Percentiles rank a stretch among this genome's conserved stretches.
Evolutionary conservation across 2,888 invertebrate species (phyloP).

Genomic region (Eugnorisma glareosa): DNA sequence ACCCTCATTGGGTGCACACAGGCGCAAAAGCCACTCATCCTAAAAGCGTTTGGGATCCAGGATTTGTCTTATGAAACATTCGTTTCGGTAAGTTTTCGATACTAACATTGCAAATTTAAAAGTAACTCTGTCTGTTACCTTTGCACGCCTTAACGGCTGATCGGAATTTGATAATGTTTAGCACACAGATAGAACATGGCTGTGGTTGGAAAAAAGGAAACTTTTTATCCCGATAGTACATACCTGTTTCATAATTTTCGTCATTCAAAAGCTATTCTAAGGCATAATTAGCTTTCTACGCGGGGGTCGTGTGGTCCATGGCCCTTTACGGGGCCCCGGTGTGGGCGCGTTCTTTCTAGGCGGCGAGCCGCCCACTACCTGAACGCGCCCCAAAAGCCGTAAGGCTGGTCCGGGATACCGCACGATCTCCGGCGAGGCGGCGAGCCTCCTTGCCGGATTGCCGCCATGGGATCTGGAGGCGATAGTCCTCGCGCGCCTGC

Average conservation of each 20-base stretch:
- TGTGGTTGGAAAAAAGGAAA: neutral
- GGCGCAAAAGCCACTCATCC: slow-evolving; percentile 85
- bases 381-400: too few species aligned
- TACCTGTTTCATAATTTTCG: neutral
- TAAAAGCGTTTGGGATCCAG: slow-evolving; percentile 87
- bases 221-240: neutral
- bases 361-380: too few species aligned
- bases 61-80: slow-evolving; percentile 86
- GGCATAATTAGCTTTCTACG: too few species aligned
- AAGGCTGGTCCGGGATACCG: too few species aligned
- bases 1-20: slow-evolving; percentile 85
- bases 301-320: too few species aligned
- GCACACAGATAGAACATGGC: neutral
- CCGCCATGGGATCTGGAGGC: too few species aligned
- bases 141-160: neutral
- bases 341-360: too few species aligned
- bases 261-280: neutral
- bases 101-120: neutral
- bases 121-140: too few species aligned
- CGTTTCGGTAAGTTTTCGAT: slow-evolving; percentile 79
- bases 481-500: too few species aligned
- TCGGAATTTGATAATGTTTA: neutral
- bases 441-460: too few species aligned
- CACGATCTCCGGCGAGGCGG: too few species aligned
- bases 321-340: too few species aligned